A percentile compares a stretch with the other conserved stretches of the same genome.
Conservation (phyloP, 1,140 invertebrate genomes). For the Nasonia longicornis region DNA sequence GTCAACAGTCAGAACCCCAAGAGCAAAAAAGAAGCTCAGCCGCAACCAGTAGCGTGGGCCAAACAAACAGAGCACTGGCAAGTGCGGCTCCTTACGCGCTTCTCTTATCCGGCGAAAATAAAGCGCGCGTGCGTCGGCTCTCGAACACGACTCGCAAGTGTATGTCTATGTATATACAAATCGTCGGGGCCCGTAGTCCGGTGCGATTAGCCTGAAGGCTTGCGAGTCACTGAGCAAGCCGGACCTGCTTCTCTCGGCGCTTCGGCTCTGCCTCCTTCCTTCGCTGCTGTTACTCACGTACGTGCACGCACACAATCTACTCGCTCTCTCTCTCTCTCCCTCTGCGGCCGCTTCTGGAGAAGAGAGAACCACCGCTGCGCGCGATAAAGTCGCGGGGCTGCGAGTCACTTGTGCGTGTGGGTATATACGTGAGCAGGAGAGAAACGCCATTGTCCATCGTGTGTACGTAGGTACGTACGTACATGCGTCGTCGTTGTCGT, state of each 20-base stretch:
- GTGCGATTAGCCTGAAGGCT: constrained; percentile 63
- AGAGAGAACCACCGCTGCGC: constrained; percentile 53
- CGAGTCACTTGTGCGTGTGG: constrained; percentile 2
- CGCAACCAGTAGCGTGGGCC: background rate
- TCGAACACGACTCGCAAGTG: background rate
- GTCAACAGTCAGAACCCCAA: constrained; percentile 6
- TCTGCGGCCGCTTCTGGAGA: background rate
- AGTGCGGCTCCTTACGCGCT: background rate
- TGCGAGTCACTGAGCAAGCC: constrained; percentile 62
- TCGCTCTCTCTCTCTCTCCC: background rate
- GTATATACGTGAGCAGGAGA: background rate
- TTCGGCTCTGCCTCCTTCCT: constrained; percentile 42
- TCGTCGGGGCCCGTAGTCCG: background rate
- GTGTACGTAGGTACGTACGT: background rate
- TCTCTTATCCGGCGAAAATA: background rate
- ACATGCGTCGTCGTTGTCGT: background rate
- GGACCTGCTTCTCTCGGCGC: constrained; percentile 21
- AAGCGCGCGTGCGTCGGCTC: constrained; percentile 18
- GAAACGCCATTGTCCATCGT: constrained; percentile 16
- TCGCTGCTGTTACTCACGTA: background rate
- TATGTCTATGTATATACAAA: background rate
- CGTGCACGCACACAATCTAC: background rate
- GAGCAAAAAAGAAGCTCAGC: background rate
- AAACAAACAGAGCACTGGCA: background rate
- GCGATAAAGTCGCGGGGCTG: constrained; percentile 49